Base-by-base conservation (phyloP, 35 echinoderm and acorn worm genomes). In the Apostichopus californicus region DNA sequence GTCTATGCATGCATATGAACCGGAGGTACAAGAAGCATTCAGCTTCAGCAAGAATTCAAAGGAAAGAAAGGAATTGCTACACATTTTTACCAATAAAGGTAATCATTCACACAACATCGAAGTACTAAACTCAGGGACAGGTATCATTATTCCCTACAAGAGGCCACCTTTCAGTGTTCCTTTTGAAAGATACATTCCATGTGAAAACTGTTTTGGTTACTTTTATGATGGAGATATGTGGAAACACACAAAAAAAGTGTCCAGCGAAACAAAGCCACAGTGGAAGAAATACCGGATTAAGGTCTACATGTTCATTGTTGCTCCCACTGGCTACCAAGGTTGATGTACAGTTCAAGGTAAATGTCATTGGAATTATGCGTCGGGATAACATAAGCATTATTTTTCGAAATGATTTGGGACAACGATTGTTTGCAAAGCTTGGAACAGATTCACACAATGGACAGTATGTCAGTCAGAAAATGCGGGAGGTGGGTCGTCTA, bases 61-160 rank as follows among this genome's bases (percentile, higher is more conserved):
- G 26, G 57, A 93, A 78, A 81, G 91, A 22, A 90, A 92, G 34
- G 57, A 55, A 18, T 46, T 92, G 57, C 56, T 93, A 17, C 80
- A 92, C 21, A 4, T 93, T 28, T 64, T 95, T 0, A 1, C 23
- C 12, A 95, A 95, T 71, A 95, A 93, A 55, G 94, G 94, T 46
- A 95, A 95, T 57, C 94, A 95, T 95, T 71, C 91, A 9, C 94
- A 95, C 66, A 95, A 95, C 46, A 4, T 92, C 23, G 20, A 92
- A 53, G 94, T 95, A 2, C 70, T 95, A 25, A 80, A 91, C 70
- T 18, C 58, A 25, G 91, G 86, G 13, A 80, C 81, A 46, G 94
- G 94, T 10, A 14, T 82, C 6, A 7, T 95, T 54, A 95, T 95
- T 73, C 94, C 94, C 5, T 89, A 81, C 56, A 95, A 93, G 81